phyloP scores from a whole-genome alignment of 2,888 invertebrate genomes.

The Camptogramma bilineatum region DNA sequence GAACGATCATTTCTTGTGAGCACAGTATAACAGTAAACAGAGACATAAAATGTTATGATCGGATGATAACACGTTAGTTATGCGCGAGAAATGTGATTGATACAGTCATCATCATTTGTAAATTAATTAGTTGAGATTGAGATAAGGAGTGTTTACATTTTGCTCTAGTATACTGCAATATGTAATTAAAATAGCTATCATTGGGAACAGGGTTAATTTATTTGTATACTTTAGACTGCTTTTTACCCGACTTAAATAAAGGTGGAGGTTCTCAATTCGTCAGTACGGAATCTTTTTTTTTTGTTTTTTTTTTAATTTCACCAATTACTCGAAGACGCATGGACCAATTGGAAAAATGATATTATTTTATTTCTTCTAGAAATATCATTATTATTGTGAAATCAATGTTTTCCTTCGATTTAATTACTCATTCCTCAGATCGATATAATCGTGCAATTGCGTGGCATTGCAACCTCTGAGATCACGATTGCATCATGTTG shows the following conservation, averaged over 20 bases:
- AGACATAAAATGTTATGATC: conserved; percentile 50
- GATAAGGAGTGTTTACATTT: conserved; percentile 23
- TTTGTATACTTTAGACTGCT: neutral
- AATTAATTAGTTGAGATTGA: conserved; percentile 22
- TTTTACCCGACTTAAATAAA: too few species aligned
- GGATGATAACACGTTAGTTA: conserved; percentile 46
- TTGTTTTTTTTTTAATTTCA: too few species aligned
- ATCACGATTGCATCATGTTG: conserved; percentile 31
- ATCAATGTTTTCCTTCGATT: neutral
- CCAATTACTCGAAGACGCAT: too few species aligned
- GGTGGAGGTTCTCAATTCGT: too few species aligned
- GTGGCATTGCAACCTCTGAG: conserved; percentile 29
- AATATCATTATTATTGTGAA: neutral
- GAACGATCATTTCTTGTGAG: neutral
- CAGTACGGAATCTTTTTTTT: too few species aligned
- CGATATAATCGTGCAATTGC: conserved; percentile 21
- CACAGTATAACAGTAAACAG: conserved; percentile 37
- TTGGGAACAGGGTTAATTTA: neutral
- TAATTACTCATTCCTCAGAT: neutral
- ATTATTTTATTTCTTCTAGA: too few species aligned
- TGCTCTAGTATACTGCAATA: neutral
- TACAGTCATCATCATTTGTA: conserved; percentile 28
- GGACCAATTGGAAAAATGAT: too few species aligned
- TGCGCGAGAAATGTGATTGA: conserved; percentile 28
- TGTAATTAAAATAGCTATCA: too few species aligned